Percentiles rank a stretch among this genome's conserved stretches.
phyloP scores from a whole-genome alignment of 2,888 invertebrate species.

The Encarsia formosa region DNA sequence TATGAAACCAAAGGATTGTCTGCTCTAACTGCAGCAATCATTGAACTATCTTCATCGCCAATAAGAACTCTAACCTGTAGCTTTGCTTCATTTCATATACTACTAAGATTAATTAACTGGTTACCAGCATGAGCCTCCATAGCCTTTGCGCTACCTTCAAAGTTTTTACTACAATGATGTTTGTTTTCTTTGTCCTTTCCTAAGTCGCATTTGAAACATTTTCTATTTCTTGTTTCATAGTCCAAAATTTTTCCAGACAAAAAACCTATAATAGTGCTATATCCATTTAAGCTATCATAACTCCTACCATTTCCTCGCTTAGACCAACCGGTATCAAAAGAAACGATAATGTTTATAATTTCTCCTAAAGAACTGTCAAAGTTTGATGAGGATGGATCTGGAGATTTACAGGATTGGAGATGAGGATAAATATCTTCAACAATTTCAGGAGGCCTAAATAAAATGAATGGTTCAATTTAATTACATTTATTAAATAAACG shows the following conservation, averaged over 20 bases:
- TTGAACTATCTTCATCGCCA: conserved; percentile 31
- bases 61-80: conserved; percentile 24
- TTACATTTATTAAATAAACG: no score
- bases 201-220: conserved; percentile 30
- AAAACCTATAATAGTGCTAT: conserved; percentile 33
- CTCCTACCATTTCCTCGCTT: conserved; percentile 31
- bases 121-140: conserved; percentile 31
- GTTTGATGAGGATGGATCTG: no score
- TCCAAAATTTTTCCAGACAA: conserved; percentile 33
- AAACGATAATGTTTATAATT: conserved; percentile 33
- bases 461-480: no score
- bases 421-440: background rate
- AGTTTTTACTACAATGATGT: conserved; percentile 33
- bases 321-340: conserved; percentile 34
- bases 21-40: conserved; percentile 20
- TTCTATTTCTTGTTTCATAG: conserved; percentile 32
- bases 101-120: conserved; percentile 21
- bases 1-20: background rate
- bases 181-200: conserved; percentile 23
- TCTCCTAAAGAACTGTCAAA: conserved; percentile 22
- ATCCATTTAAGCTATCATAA: conserved; percentile 33
- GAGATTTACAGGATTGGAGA: no score
- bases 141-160: conserved; percentile 28
- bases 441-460: background rate
- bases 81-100: conserved; percentile 18